Evolutionary conservation across 2,888 invertebrate species (phyloP).

Genomic region (Nomada goodeniana): DNA sequence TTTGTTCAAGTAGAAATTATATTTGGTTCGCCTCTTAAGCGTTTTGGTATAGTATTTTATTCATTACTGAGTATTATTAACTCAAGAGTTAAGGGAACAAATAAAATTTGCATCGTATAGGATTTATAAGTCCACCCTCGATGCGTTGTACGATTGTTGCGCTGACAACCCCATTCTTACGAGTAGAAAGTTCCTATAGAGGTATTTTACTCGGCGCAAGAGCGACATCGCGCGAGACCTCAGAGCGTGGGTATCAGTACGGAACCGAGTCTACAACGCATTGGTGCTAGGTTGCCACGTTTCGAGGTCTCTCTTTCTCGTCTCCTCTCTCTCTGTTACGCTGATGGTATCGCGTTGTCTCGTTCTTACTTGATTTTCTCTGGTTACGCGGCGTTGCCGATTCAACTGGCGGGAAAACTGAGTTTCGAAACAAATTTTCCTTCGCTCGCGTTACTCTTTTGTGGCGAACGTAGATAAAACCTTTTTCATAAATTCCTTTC

Average conservation of each 20-base stretch:
- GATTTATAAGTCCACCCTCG: conserved; percentile 42
- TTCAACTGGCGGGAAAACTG: conserved; percentile 82
- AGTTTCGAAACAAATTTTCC: conserved; percentile 82
- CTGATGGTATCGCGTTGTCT: conserved; percentile 42
- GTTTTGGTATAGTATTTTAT: conserved; percentile 3
- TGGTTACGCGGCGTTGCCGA: conserved; percentile 71
- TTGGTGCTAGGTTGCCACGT: conserved; percentile 82
- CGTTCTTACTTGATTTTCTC: conserved; percentile 60
- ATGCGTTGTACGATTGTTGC: conserved; percentile 50
- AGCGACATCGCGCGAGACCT: conserved; percentile 75
- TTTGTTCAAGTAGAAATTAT: neutral
- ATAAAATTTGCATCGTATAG: neutral
- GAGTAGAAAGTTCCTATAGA: conserved; percentile 82
- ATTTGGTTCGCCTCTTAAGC: neutral
- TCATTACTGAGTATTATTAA: no score
- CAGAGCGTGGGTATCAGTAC: conserved; percentile 85
- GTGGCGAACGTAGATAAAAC: conserved; percentile 10
- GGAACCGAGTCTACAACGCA: conserved; percentile 83
- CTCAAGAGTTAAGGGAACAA: neutral
- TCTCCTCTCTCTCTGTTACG: conserved; percentile 37
- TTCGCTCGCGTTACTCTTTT: conserved; percentile 35
- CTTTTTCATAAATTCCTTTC: neutral
- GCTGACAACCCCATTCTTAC: conserved; percentile 80
- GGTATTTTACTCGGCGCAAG: conserved; percentile 77
- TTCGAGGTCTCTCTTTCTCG: conserved; percentile 79